Percentiles rank a stretch among this genome's conserved stretches.
phyloP scores from a whole-genome alignment of 2,888 invertebrate species.

The Amiota minor region DNA sequence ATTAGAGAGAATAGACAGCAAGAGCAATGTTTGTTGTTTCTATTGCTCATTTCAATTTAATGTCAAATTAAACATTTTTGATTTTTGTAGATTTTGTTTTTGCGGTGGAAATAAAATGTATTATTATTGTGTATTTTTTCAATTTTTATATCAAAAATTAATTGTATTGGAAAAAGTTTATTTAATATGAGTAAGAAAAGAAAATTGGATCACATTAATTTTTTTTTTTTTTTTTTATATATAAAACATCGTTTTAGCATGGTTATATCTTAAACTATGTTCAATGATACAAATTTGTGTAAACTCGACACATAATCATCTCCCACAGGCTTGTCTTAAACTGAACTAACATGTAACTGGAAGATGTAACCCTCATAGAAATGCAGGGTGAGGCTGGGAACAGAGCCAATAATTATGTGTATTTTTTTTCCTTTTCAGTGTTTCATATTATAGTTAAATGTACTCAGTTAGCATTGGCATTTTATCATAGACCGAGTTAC shows the following conservation, averaged over 20 bases:
- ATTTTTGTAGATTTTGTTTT: background rate
- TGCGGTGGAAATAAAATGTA: background rate
- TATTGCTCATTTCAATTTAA: conserved; percentile 14
- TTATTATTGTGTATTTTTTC: background rate
- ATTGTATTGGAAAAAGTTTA: too few relatives aligned
- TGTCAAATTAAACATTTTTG: conserved; percentile 5
- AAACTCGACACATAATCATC: background rate
- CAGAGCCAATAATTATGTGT: too few relatives aligned
- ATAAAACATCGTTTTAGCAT: too few relatives aligned
- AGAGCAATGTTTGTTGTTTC: conserved; percentile 1
- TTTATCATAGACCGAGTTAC: too few relatives aligned
- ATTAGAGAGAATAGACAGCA: conserved; percentile 23
- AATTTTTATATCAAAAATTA: background rate
- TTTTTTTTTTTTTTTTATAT: conserved; percentile 2
- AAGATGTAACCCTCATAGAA: too few relatives aligned
- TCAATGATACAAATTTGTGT: background rate
- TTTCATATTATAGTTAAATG: too few relatives aligned
- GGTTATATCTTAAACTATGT: too few relatives aligned
- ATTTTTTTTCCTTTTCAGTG: too few relatives aligned
- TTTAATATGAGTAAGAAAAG: too few relatives aligned
- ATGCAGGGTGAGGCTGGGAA: too few relatives aligned
- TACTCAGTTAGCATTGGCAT: too few relatives aligned
- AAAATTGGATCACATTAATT: background rate
- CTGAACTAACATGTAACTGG: background rate
- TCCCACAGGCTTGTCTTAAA: background rate